phyloP scores from a whole-genome alignment of 2,797 vertebrate genomes.

The Alauda arvensis region DNA sequence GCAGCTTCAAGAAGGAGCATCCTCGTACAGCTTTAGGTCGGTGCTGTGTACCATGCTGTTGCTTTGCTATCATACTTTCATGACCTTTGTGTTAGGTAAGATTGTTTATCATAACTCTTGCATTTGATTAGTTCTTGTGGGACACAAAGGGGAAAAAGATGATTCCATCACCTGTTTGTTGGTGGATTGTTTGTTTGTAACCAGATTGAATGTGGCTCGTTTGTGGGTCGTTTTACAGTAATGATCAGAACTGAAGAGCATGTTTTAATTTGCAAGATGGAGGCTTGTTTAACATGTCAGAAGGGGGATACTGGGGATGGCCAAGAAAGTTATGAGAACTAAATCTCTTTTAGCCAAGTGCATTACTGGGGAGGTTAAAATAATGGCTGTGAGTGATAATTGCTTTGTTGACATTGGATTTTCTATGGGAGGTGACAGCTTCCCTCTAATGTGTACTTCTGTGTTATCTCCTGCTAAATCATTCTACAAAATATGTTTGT shows the following conservation, averaged over 20 bases:
- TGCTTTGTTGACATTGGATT: background rate
- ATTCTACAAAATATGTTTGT: background rate
- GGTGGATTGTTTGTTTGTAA: background rate
- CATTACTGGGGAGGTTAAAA: background rate
- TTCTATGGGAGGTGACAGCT: background rate
- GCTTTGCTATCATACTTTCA: constrained; percentile 98
- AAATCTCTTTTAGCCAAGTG: background rate
- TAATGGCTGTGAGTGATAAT: background rate
- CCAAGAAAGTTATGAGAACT: background rate
- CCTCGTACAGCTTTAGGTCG: constrained; percentile 87
- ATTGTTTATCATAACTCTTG: constrained; percentile 53
- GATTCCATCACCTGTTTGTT: background rate
- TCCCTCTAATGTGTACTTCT: background rate
- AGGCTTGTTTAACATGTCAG: background rate
- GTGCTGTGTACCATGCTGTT: constrained; percentile 96
- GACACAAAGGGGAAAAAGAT: background rate
- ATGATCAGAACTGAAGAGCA: background rate
- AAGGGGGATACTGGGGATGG: background rate
- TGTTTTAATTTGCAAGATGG: background rate
- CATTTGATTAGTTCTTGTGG: constrained; percentile 29
- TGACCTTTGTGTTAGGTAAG: constrained; percentile 96
- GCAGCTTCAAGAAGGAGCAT: constrained; percentile 90
- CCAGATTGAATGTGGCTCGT: background rate
- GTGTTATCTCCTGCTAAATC: background rate
- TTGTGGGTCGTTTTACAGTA: background rate